Percentiles rank a stretch among this genome's conserved stretches.
Evolutionary conservation across 2,797 vertebrate species (phyloP).

Genomic region (Champsocephalus gunnari): DNA sequence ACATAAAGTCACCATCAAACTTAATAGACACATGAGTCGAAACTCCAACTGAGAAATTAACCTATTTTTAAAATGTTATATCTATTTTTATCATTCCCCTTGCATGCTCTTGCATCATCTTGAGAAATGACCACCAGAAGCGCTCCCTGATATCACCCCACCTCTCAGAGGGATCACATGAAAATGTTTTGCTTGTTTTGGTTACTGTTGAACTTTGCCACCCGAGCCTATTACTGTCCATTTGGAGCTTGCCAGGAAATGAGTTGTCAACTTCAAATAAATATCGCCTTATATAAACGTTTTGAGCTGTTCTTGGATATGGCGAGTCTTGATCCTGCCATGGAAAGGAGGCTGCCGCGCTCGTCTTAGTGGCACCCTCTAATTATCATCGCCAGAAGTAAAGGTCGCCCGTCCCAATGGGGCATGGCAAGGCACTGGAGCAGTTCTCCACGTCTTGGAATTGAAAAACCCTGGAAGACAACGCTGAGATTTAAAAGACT

Average conservation of each 20-base stretch:
- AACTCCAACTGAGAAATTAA: constrained; percentile 2
- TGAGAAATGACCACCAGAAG: constrained; percentile 28
- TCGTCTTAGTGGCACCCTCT: constrained; percentile 63
- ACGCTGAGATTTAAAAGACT: constrained; percentile 7
- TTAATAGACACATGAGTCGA: background rate
- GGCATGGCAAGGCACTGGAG: constrained; percentile 30
- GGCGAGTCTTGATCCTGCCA: constrained; percentile 48
- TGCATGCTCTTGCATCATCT: constrained; percentile 57
- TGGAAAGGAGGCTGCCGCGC: constrained; percentile 63
- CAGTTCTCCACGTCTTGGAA: constrained; percentile 19
- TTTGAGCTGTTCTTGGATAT: constrained; percentile 60
- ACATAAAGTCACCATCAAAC: background rate
- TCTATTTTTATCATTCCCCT: constrained; percentile 21
- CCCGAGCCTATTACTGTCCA: constrained; percentile 31
- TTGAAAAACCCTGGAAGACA: constrained; percentile 4
- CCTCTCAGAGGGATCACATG: constrained; percentile 23
- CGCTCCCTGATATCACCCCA: constrained; percentile 29
- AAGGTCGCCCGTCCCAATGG: constrained; percentile 61
- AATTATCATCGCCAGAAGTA: constrained; percentile 70
- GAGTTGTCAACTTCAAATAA: constrained; percentile 72
- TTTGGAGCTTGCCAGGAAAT: constrained; percentile 68
- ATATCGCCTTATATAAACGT: constrained; percentile 62
- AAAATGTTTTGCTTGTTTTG: constrained; percentile 57
- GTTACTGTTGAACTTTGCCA: constrained; percentile 57
- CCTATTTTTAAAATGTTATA: background rate